Evolutionary conservation across 2,888 invertebrate genomes (phyloP).

Genomic region (Polymixis lichenea): DNA sequence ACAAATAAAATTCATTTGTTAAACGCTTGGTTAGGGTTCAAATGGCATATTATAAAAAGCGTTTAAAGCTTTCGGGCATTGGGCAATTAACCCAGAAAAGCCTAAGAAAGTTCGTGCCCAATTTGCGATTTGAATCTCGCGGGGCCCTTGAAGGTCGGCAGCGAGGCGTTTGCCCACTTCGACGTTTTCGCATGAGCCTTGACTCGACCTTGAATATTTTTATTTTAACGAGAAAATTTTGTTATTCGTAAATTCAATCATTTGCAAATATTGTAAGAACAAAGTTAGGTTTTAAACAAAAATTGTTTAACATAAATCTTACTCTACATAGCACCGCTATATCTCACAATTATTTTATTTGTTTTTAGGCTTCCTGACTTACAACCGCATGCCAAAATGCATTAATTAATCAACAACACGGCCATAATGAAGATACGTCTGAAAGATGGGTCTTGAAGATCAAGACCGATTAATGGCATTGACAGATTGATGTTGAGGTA

Average conservation of each 20-base stretch:
- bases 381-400: neutral
- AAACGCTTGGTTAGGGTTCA: neutral
- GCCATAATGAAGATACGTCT: neutral
- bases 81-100: slow-evolving; percentile 47
- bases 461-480: neutral
- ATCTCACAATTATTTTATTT: neutral
- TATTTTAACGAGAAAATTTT: slow-evolving; percentile 3
- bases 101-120: slow-evolving; percentile 40
- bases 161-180: slow-evolving; percentile 22
- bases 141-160: slow-evolving; percentile 26
- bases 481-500: neutral
- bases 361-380: neutral
- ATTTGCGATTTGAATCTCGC: slow-evolving; percentile 41
- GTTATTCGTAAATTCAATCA: neutral
- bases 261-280: neutral
- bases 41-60: slow-evolving; percentile 11
- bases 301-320: too few relatives aligned
- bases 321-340: too few relatives aligned
- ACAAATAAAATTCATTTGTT: neutral
- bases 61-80: slow-evolving; percentile 11
- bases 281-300: neutral
- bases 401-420: neutral
- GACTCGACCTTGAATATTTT: slow-evolving; percentile 25
- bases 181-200: slow-evolving; percentile 22
- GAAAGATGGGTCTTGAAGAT: neutral